Evolutionary conservation across 2,113 vertebrate genomes (phyloP), one percentile per base, ranked within the genome.

Genomic region (Hypomesus transpacificus): DNA sequence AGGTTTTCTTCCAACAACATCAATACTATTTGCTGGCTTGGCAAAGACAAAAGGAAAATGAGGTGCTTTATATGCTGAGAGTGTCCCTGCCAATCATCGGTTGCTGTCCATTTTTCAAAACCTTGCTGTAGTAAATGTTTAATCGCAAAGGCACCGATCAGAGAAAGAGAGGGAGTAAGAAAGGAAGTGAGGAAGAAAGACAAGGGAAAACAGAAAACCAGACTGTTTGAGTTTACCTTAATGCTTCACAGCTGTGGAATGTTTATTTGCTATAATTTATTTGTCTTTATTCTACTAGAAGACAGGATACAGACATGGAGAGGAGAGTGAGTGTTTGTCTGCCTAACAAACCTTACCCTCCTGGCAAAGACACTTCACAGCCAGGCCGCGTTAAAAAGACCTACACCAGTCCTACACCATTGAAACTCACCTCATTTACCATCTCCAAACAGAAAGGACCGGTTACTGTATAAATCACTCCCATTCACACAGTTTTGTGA

Each of bases 281-380:
- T 87, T 80, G 75, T 70, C 76, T 86, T 85, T 65, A 46, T 11
- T 81, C 69, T 80, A 84, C 72, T 74, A 73, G 1, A 66, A 52
- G 17, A 63, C 8, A 69, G 69, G 62, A 64, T 21, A 72, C 74
- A 34, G 74, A 74, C 74, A 54, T 21, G 21, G 51, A 62, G 61
- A 18, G 60, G 17, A 31, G 28, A 34, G 22, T 67, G 64, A 18
- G 74, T 8, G 53, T 71, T 3, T 6, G 70, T 75, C 57, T 78
- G 80, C 84, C 82, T 70, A 75, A 69, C 57, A 69, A 73, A 77
- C 58, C 77, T 28, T 24, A 2, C 28, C 58, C 50, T 21, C 66
- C 54, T 66, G 60, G 53, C 9, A 21, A 2, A 11, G 68, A 46
- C 18, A 1, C 63, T 58, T 63, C 60, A 16, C 24, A 67, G 56